A percentile compares a stretch with the other conserved stretches of the same genome.
Evolutionary conservation across 37 sponge, comb jelly and placozoan genomes (phyloP).

Genomic region (Spongia lamella): DNA sequence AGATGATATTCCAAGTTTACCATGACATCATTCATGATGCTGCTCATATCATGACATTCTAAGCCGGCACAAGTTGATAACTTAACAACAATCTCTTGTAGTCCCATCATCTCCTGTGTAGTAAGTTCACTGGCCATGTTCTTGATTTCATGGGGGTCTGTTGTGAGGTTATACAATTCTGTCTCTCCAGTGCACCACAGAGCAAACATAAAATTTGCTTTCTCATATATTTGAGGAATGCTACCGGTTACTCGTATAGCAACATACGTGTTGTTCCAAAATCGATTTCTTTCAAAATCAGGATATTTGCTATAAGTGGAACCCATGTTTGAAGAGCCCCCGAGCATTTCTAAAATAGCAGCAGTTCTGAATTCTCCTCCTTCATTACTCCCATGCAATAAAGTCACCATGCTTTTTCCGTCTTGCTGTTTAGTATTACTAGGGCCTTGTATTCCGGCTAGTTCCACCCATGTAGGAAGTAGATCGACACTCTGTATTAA

Average conservation of each 20-base stretch:
- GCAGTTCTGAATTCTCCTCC: conserved; percentile 56
- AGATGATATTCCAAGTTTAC: neutral
- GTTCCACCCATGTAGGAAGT: conserved; percentile 67
- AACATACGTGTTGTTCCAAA: conserved; percentile 81
- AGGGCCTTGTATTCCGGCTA: conserved; percentile 30
- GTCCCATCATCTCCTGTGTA: neutral
- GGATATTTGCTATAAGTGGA: conserved; percentile 34
- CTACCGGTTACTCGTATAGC: conserved; percentile 61
- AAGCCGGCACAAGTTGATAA: conserved; percentile 42
- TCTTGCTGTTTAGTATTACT: conserved; percentile 27
- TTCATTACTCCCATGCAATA: conserved; percentile 5
- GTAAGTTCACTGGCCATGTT: conserved; percentile 22
- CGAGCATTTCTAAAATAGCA: conserved; percentile 65
- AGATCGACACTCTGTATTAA: conserved; percentile 65
- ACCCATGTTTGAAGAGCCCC: conserved; percentile 76
- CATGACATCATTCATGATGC: neutral
- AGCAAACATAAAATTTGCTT: conserved; percentile 63
- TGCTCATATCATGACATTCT: conserved; percentile 33
- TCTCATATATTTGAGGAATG: neutral
- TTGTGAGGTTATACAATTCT: conserved; percentile 54
- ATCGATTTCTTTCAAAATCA: conserved; percentile 44
- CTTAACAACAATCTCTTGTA: neutral
- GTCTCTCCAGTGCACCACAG: conserved; percentile 81
- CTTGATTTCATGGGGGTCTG: conserved; percentile 45
- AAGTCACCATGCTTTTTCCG: conserved; percentile 54